Evolutionary conservation across 2,113 vertebrate species (phyloP), one percentile per base, ranked within the genome.

Genomic region (Hypanus sabinus): DNA sequence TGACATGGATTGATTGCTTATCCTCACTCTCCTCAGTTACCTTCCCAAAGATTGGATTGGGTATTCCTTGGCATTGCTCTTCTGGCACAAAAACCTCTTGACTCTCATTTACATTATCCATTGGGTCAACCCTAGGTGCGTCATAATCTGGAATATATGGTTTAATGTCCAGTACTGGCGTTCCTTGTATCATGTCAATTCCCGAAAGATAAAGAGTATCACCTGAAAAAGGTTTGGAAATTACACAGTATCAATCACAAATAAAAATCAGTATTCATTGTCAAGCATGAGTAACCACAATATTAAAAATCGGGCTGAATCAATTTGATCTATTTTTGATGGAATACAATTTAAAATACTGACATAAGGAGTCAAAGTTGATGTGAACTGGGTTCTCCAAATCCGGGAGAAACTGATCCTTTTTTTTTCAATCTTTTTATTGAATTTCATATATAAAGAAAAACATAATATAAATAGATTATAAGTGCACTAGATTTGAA

Each of bases 101-200:
- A 55, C 36, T 6, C 22, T 73, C 22, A 10, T 75, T 73, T 73
- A 9, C 27, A 46, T 87, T 60, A 60, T 55, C 14, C 1, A 27
- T 20, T 38, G 70, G 22, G 27, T 55, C 33, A 73, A 22, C 33
- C 18, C 12, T 5, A 93, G 91, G 97, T 4, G 96, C 97, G 95
- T 98, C 98, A n/a, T 98, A 98, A 30, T 98, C 97, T 73, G 97
- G 97, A 94, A 98, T 98, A 95, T 98, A 98, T 7, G 98, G 98
- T 94, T 98, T 98, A 94, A 98, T 97, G 95, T 98, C 98, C 80
- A 98, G 94, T 38, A 98, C 97, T 0, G 98, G 98, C 18, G 98
- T 98, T 30, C 97, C 98, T 33, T 96, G 95, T 80, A 98, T 98
- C 96, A 98, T 97, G 95, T 98, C 98, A 94, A 98, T 97, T 94